Conservation (phyloP, 2,797 vertebrate genomes). For the Pangasius djambal region DNA sequence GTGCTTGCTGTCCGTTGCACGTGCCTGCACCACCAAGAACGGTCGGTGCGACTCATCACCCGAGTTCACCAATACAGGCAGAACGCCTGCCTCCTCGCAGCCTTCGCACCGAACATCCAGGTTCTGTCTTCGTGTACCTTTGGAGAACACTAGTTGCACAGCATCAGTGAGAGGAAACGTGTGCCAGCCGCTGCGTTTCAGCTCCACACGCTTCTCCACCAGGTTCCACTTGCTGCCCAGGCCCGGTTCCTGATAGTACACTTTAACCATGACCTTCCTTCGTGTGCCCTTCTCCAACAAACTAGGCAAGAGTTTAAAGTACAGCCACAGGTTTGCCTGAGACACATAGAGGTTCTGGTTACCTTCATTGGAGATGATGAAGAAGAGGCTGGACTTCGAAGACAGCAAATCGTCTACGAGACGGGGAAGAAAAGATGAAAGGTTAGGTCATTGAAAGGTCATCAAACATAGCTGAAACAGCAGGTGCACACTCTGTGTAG, state of each 20-base stretch:
- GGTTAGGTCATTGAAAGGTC: slow-evolving; percentile 16
- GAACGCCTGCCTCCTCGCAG: slow-evolving; percentile 83
- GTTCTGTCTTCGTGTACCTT: slow-evolving; percentile 88
- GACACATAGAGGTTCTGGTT: slow-evolving; percentile 92
- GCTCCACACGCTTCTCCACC: slow-evolving; percentile 93
- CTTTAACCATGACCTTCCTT: slow-evolving; percentile 89
- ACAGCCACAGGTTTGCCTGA: slow-evolving; percentile 95
- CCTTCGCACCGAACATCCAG: slow-evolving; percentile 93
- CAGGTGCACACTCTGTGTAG: slow-evolving; percentile 19
- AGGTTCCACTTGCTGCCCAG: slow-evolving; percentile 83
- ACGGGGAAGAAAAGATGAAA: slow-evolving; percentile 54
- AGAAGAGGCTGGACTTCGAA: slow-evolving; percentile 91
- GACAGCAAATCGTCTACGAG: slow-evolving; percentile 87
- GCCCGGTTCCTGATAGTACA: slow-evolving; percentile 91
- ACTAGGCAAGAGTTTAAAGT: slow-evolving; percentile 87
- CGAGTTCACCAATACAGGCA: slow-evolving; percentile 82
- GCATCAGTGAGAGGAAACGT: slow-evolving; percentile 91
- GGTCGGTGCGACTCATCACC: slow-evolving; percentile 91
- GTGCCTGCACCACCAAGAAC: slow-evolving; percentile 91
- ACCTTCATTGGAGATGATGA: slow-evolving; percentile 94
- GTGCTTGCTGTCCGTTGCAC: slow-evolving; percentile 84
- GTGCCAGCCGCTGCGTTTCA: slow-evolving; percentile 95
- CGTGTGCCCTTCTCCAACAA: slow-evolving; percentile 79
- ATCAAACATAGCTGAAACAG: slow-evolving; percentile 28
- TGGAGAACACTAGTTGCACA: slow-evolving; percentile 86